phyloP scores from a whole-genome alignment of 2,113 vertebrate genomes.

The Aegithalos caudatus region DNA sequence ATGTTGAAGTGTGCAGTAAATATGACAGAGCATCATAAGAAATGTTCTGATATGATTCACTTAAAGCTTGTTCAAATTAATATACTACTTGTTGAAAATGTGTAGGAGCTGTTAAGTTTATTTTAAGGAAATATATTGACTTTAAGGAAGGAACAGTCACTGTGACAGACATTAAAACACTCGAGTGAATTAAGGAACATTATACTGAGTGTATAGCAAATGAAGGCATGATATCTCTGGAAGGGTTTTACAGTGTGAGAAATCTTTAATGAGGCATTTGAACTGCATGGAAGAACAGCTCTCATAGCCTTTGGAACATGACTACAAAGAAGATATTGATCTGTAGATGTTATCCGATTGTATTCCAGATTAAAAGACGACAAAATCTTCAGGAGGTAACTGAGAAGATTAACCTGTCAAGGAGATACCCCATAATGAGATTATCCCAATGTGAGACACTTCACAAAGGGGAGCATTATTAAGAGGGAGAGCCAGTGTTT shows the following conservation, averaged over 20 bases:
- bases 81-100: slow-evolving; percentile 42
- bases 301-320: slow-evolving; percentile 22
- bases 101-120: slow-evolving; percentile 52
- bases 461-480: slow-evolving; percentile 10
- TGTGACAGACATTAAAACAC: slow-evolving; percentile 51
- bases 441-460: not conserved
- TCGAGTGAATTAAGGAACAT: slow-evolving; percentile 42
- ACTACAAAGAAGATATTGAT: slow-evolving; percentile 51
- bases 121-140: slow-evolving; percentile 51
- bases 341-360: slow-evolving; percentile 34
- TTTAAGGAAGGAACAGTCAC: slow-evolving; percentile 36
- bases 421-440: slow-evolving; percentile 1
- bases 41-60: slow-evolving; percentile 47
- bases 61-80: slow-evolving; percentile 50
- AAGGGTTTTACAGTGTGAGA: slow-evolving; percentile 43
- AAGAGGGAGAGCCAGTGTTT: not conserved
- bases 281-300: slow-evolving; percentile 16
- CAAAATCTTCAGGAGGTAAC: slow-evolving; percentile 41
- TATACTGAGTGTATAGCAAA: slow-evolving; percentile 12
- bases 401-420: slow-evolving; percentile 46
- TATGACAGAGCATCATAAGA: slow-evolving; percentile 41
- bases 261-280: slow-evolving; percentile 63
- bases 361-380: slow-evolving; percentile 60
- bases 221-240: slow-evolving; percentile 36
- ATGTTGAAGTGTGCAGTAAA: slow-evolving; percentile 39